Percentiles rank a stretch among this genome's conserved stretches.
Conservation (phyloP, 1,140 invertebrate species). For the Mamestra configurata region DNA sequence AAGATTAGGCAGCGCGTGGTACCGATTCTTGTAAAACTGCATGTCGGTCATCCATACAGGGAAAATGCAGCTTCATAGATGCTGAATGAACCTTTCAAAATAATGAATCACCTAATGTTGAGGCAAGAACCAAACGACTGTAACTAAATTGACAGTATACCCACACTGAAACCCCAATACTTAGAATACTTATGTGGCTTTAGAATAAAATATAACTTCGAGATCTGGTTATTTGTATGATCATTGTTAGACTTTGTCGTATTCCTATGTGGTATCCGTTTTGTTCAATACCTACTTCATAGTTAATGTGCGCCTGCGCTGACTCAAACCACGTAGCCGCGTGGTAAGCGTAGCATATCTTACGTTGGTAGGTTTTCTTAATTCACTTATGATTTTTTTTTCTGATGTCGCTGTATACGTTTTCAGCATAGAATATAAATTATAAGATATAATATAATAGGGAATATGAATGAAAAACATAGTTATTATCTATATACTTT, state of each 20-base stretch:
- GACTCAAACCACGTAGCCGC: neutral
- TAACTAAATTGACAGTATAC: neutral
- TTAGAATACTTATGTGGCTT: neutral
- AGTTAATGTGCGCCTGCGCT: neutral
- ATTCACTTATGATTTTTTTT: neutral
- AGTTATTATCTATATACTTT: no score
- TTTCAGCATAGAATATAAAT: no score
- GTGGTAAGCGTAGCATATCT: slow-evolving; percentile 3
- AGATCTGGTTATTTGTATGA: neutral
- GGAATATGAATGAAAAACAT: no score
- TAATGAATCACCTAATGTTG: slow-evolving; percentile 36
- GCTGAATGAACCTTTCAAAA: neutral
- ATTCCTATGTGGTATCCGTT: neutral
- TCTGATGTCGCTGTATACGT: no score
- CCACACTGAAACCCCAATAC: slow-evolving; percentile 7
- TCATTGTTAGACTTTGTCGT: slow-evolving; percentile 14
- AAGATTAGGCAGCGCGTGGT: neutral
- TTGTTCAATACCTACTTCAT: neutral
- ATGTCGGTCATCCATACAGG: no score
- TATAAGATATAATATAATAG: no score
- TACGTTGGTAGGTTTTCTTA: neutral
- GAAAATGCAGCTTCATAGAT: neutral
- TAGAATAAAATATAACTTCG: neutral
- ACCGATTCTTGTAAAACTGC: neutral
- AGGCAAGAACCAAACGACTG: neutral